Percentiles rank a stretch among this genome's conserved stretches.
Evolutionary conservation across 2,797 vertebrate species (phyloP).

Genomic region (Enteromius thamalakanensis): DNA sequence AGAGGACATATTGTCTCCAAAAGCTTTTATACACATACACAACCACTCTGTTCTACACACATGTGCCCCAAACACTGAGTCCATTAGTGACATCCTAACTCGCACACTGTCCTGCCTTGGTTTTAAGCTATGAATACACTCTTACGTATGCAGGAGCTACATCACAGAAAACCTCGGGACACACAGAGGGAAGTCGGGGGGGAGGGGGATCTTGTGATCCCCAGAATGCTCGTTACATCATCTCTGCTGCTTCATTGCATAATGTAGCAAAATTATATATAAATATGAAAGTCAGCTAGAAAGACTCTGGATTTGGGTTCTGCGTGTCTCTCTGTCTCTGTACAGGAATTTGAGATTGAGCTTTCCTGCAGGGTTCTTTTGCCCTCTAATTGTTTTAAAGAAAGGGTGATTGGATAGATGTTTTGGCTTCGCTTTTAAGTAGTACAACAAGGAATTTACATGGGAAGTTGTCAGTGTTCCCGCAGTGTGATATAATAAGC

Average conservation of each 20-base stretch:
- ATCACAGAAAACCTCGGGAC: conserved; percentile 27
- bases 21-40: conserved; percentile 35
- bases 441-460: not conserved
- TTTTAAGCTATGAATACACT: conserved; percentile 40
- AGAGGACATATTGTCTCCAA: conserved; percentile 28
- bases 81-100: conserved; percentile 41
- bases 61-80: conserved; percentile 15
- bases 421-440: not conserved
- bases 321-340: not conserved
- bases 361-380: conserved; percentile 6
- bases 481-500: not conserved
- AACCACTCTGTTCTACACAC: conserved; percentile 10
- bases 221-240: conserved; percentile 38
- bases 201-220: conserved; percentile 4
- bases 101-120: conserved; percentile 27
- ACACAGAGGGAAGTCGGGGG: not conserved
- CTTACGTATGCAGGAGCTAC: conserved; percentile 20
- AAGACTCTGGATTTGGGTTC: not conserved
- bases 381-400: not conserved
- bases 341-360: not conserved
- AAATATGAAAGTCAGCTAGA: conserved; percentile 33
- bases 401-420: not conserved
- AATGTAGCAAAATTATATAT: conserved; percentile 5
- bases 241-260: conserved; percentile 31
- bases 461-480: not conserved